phyloP scores from a whole-genome alignment of 92 coral and sea anemone genomes.

The Epizoanthus illoricatus region DNA sequence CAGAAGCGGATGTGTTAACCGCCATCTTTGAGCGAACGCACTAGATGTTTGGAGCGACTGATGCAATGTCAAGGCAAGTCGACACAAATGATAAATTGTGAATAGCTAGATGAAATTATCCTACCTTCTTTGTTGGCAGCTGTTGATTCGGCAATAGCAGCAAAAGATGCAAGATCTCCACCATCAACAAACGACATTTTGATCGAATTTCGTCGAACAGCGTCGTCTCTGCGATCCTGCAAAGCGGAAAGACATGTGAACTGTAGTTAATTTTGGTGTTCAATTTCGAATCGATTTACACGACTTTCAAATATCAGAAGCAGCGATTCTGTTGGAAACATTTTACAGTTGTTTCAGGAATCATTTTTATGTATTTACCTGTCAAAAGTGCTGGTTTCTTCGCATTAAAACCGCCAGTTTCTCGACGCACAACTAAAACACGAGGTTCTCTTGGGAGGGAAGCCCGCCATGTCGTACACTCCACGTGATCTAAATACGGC shows the following conservation, averaged over 20 bases:
- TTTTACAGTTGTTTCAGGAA: background rate
- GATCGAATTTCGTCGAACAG: conserved; percentile 25
- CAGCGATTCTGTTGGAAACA: background rate
- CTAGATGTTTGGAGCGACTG: conserved; percentile 8
- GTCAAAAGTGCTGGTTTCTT: conserved; percentile 10
- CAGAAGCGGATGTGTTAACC: conserved; percentile 37
- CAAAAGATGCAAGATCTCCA: conserved; percentile 82
- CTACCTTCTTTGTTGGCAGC: conserved; percentile 76
- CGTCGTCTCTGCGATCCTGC: conserved; percentile 24
- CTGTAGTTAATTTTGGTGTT: background rate
- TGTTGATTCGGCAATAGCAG: conserved; percentile 84
- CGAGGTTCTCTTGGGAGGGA: conserved; percentile 63
- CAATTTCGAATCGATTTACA: conserved; percentile 8
- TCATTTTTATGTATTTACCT: background rate
- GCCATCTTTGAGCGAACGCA: conserved; percentile 59
- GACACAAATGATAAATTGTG: background rate
- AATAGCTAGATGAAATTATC: background rate
- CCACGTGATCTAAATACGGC: conserved; percentile 62
- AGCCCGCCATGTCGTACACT: conserved; percentile 76
- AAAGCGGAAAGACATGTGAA: conserved; percentile 29
- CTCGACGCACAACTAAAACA: conserved; percentile 36
- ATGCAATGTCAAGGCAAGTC: conserved; percentile 15
- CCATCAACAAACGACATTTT: conserved; percentile 81
- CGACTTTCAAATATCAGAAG: background rate
- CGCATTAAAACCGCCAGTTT: conserved; percentile 25